Percentiles rank a stretch among this genome's conserved stretches.
These are phyloP conservation scores for Lordiphosa collinella DNA, from an alignment of 1,140 invertebrate species.

Conservation along the genomic window DNA sequence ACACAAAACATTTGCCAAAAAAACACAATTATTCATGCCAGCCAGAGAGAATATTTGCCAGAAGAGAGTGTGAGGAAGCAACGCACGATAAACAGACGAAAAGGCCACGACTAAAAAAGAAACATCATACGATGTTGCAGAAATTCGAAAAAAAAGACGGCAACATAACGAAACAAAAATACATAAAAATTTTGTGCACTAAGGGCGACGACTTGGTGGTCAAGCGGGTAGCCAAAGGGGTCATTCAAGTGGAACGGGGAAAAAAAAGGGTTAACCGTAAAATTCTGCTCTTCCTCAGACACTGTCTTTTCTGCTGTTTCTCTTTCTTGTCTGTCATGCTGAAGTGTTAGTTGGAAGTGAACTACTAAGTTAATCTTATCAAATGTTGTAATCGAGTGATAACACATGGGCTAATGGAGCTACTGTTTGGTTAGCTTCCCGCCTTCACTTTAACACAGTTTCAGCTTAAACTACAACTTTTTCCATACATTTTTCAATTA, in stretches of 20 bases:
- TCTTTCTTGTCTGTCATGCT: conserved; percentile 12
- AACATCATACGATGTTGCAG: conserved; percentile 69
- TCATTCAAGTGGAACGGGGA: conserved; percentile 16
- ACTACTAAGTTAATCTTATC: background rate
- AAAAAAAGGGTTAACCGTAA: conserved; percentile 4
- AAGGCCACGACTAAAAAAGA: conserved; percentile 46
- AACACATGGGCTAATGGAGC: conserved; percentile 4
- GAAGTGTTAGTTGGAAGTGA: background rate
- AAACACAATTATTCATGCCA: conserved; percentile 3
- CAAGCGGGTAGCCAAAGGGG: conserved; percentile 13
- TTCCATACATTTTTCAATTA: conserved; percentile 54
- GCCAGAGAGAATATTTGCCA: conserved; percentile 13
- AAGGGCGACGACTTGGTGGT: conserved; percentile 38
- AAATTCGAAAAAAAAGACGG: conserved; percentile 36
- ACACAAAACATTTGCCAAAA: conserved; percentile 21
- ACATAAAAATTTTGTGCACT: conserved; percentile 29
- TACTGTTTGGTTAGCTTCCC: conserved; percentile 12
- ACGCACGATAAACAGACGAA: conserved; percentile 53
- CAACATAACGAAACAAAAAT: conserved; percentile 13
- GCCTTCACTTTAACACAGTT: too few species aligned
- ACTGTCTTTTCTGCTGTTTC: background rate
- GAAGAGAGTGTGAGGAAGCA: conserved; percentile 33
- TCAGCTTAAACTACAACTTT: too few species aligned
- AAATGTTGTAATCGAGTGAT: conserved; percentile 5
- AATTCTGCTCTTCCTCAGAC: background rate